Conservation (phyloP, 37 sponge, comb jelly and placozoan genomes). For the Petrosia ficiformis region DNA sequence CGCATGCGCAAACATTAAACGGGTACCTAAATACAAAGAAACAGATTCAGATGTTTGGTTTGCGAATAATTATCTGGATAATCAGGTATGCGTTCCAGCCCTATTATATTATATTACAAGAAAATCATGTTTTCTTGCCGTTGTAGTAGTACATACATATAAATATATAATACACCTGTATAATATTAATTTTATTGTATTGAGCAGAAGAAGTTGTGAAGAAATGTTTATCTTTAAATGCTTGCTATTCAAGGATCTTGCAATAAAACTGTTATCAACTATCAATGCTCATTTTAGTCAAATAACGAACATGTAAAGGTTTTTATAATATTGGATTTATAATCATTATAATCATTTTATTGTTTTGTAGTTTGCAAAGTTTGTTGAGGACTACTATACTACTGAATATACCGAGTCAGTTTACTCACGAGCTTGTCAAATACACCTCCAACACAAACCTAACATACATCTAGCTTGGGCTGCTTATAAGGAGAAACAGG, state of each 20-base stretch:
- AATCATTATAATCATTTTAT: not conserved
- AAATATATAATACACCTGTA: no score
- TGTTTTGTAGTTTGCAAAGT: slow-evolving; percentile 67
- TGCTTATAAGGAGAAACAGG: slow-evolving; percentile 64
- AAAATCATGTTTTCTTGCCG: no score
- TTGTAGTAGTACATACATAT: no score
- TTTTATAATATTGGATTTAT: not conserved
- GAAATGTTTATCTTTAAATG: no score
- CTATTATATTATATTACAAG: no score
- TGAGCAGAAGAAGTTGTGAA: no score
- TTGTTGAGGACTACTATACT: slow-evolving; percentile 28
- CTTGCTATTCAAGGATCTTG: not conserved
- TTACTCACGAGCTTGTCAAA: slow-evolving; percentile 64
- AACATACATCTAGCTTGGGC: slow-evolving; percentile 77
- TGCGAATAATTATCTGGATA: no score
- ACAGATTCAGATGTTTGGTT: no score
- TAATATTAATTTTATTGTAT: no score
- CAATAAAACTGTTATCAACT: not conserved
- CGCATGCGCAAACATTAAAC: no score
- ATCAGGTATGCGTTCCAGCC: no score
- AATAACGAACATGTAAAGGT: not conserved
- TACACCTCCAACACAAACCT: slow-evolving; percentile 67
- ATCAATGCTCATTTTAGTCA: not conserved
- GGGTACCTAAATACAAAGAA: no score
- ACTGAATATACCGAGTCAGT: slow-evolving; percentile 32